Conservation (phyloP, 2,113 vertebrate species). For the Mobula birostris region DNA sequence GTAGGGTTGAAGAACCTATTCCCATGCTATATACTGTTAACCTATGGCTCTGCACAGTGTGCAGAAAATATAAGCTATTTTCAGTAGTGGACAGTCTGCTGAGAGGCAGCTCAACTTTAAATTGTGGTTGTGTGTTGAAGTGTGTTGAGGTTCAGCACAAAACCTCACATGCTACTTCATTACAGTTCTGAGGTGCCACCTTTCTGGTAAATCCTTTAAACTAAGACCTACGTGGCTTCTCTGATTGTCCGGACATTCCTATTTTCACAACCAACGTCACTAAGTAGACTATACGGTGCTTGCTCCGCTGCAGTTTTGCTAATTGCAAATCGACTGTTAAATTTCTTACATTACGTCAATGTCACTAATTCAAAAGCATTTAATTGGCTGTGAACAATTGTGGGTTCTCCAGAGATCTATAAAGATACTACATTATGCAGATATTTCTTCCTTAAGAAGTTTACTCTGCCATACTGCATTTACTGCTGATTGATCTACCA, state of each 20-base stretch:
- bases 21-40: no score
- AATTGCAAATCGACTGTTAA: background rate
- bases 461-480: background rate
- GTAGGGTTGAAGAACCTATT: no score
- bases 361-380: background rate
- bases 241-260: background rate
- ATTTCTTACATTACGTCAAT: background rate
- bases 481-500: no score
- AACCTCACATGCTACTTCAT: background rate
- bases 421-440: background rate
- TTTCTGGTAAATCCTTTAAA: background rate
- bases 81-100: background rate
- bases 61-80: background rate
- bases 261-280: background rate
- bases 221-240: background rate
- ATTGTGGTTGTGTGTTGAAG: background rate
- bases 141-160: background rate
- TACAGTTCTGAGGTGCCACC: background rate
- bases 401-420: background rate
- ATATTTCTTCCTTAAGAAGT: background rate
- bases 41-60: no score
- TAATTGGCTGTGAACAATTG: background rate
- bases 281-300: no score
- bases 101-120: background rate
- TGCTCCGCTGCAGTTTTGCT: background rate